Conservation (phyloP, 2,113 vertebrate genomes). For the Pelecanus crispus region DNA sequence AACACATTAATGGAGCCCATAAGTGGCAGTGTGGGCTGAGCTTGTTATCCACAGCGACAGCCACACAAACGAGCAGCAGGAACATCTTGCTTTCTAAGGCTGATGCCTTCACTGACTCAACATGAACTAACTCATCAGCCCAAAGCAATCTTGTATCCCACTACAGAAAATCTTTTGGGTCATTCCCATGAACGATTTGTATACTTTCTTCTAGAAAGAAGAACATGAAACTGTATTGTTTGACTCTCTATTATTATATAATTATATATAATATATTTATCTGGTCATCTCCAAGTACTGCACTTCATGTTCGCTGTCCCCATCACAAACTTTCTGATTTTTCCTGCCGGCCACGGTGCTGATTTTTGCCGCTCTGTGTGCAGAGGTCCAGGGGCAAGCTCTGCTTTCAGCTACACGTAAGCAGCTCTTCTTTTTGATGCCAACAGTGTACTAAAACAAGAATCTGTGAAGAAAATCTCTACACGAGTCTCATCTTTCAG, state of each 20-base stretch:
- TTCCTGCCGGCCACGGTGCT: background rate
- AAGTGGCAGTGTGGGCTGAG: background rate
- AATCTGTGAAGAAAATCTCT: background rate
- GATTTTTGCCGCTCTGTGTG: background rate
- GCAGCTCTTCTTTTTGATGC: background rate
- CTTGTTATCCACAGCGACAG: background rate
- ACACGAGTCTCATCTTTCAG: background rate
- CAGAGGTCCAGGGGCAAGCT: background rate
- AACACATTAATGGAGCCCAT: background rate
- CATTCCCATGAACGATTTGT: background rate
- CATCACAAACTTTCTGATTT: background rate
- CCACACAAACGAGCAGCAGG: background rate
- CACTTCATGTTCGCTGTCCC: background rate
- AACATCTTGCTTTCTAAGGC: background rate
- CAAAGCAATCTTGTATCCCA: background rate
- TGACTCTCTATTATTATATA: rapidly evolving
- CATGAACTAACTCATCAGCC: background rate
- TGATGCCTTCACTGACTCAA: background rate
- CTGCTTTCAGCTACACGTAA: background rate
- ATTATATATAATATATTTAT: too few relatives aligned
- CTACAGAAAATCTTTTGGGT: background rate
- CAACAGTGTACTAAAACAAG: background rate
- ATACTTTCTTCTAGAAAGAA: background rate
- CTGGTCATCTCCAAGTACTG: background rate
- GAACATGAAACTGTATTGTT: rapidly evolving